A percentile compares a stretch with the other conserved stretches of the same genome.
phyloP scores from a whole-genome alignment of 2,797 vertebrate genomes.

The Melopsittacus undulatus region DNA sequence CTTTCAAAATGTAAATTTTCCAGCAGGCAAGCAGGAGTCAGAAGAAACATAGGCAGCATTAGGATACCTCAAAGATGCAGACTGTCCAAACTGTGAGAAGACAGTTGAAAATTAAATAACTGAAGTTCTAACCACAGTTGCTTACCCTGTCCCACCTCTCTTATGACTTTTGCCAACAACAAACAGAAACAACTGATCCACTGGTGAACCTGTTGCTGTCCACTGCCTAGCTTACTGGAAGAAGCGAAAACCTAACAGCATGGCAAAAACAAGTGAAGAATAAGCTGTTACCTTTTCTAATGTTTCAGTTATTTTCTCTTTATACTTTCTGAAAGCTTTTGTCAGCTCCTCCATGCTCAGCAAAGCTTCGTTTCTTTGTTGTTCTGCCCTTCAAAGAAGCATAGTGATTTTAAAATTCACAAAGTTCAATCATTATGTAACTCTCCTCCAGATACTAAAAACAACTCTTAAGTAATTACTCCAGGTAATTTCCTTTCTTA shows the following conservation, averaged over 20 bases:
- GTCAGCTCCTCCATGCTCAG: conserved; percentile 85
- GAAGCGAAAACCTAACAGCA: neutral
- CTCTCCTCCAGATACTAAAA: neutral
- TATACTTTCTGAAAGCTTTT: conserved; percentile 86
- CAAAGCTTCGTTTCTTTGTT: conserved; percentile 89
- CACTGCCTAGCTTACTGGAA: neutral
- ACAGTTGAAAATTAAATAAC: neutral
- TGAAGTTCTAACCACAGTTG: neutral
- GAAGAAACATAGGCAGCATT: neutral
- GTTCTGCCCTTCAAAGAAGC: conserved; percentile 82
- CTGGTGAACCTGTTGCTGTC: neutral
- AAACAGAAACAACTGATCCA: neutral
- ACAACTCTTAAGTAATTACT: neutral
- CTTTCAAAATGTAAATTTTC: neutral
- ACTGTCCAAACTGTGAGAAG: neutral
- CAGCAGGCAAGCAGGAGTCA: neutral
- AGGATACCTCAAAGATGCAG: neutral
- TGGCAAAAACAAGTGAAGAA: neutral
- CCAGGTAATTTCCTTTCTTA: neutral
- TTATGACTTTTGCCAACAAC: neutral
- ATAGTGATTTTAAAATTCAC: neutral
- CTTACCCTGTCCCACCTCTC: neutral
- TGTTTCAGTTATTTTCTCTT: conserved; percentile 80
- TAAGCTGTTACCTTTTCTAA: conserved; percentile 79
- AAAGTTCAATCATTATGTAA: neutral